Evolutionary conservation across 2,797 vertebrate genomes (phyloP).

Genomic region (Phataginus tetradactyla): DNA sequence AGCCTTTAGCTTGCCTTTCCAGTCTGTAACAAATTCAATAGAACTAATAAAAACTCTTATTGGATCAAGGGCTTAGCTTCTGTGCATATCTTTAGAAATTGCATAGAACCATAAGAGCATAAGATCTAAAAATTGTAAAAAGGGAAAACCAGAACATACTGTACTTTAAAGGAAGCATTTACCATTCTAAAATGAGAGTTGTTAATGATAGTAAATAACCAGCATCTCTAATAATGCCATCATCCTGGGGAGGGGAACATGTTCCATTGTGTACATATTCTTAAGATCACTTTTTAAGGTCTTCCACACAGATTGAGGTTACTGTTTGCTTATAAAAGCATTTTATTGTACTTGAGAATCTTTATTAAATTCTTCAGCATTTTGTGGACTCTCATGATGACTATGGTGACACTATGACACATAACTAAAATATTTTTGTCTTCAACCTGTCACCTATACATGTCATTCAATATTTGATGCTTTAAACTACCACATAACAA

Average conservation of each 20-base stretch:
- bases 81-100: conserved; percentile 77
- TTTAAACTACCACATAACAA: conserved; percentile 11
- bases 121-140: conserved; percentile 39
- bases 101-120: conserved; percentile 56
- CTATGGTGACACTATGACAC: background rate
- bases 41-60: conserved; percentile 55
- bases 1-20: conserved; percentile 69
- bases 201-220: conserved; percentile 62
- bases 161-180: conserved; percentile 65
- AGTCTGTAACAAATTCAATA: conserved; percentile 50
- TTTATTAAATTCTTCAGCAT: conserved; percentile 17
- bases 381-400: background rate
- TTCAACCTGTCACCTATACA: background rate
- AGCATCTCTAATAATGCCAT: conserved; percentile 73
- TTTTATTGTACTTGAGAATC: background rate
- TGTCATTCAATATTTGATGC: conserved; percentile 21
- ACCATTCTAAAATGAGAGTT: conserved; percentile 67
- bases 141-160: background rate
- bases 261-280: background rate
- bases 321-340: background rate
- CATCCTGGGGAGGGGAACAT: conserved; percentile 42
- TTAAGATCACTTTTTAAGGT: background rate
- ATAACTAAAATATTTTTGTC: background rate
- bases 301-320: background rate
- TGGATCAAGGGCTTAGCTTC: conserved; percentile 74